phyloP scores from a whole-genome alignment of 1,140 invertebrate species.

The Euura saliciscinereae region DNA sequence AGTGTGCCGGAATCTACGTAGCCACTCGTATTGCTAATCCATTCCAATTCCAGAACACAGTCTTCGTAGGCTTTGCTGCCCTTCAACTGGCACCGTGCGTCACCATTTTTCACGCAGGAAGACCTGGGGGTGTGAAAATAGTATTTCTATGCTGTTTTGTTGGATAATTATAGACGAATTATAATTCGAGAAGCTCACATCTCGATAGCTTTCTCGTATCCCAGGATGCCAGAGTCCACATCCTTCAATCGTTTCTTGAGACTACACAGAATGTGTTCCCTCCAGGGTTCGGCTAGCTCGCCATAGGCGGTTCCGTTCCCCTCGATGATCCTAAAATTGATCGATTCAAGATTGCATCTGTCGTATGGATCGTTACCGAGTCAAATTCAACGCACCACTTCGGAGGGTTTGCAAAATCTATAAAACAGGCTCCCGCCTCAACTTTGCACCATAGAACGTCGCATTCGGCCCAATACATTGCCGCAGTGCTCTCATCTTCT shows the following conservation, averaged over 20 bases:
- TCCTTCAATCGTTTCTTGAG: slow-evolving; percentile 65
- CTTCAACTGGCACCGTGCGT: slow-evolving; percentile 72
- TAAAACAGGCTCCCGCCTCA: slow-evolving; percentile 76
- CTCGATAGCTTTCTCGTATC: slow-evolving; percentile 78
- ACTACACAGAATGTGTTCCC: slow-evolving; percentile 73
- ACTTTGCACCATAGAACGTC: slow-evolving; percentile 79
- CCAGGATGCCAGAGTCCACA: slow-evolving; percentile 60
- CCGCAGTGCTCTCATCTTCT: slow-evolving; percentile 73
- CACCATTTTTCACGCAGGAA: slow-evolving; percentile 82
- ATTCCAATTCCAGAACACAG: slow-evolving; percentile 82
- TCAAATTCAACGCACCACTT: slow-evolving; percentile 69
- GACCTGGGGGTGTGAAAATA: slow-evolving; percentile 55
- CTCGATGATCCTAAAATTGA: slow-evolving; percentile 60
- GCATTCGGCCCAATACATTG: slow-evolving; percentile 75
- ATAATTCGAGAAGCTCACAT: slow-evolving; percentile 53
- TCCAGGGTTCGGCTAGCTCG: slow-evolving; percentile 76
- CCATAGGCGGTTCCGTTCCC: slow-evolving; percentile 62
- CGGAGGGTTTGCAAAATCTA: slow-evolving; percentile 72
- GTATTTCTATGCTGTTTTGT: slow-evolving; percentile 1
- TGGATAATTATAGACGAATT: background rate
- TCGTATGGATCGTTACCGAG: too few species aligned
- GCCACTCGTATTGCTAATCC: slow-evolving; percentile 66
- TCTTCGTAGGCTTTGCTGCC: slow-evolving; percentile 69
- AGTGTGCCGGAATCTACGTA: slow-evolving; percentile 74
- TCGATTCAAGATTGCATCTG: background rate